These are phyloP conservation scores for Acleris holmiana DNA, from an alignment of 2,888 invertebrate genomes.

Conservation along the genomic window DNA sequence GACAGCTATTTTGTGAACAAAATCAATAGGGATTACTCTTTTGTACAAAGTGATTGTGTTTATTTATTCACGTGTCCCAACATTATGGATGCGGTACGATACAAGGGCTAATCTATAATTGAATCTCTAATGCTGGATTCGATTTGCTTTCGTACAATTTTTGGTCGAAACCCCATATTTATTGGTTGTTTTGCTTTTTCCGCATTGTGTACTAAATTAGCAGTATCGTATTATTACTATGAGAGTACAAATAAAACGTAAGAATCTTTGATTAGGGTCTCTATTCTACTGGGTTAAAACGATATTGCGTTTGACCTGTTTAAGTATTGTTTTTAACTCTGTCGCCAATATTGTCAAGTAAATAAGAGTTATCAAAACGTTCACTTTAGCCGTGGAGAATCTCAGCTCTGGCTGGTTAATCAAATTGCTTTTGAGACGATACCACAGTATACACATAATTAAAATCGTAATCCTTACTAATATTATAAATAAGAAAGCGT, in stretches of 20 bases:
- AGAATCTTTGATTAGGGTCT: neutral
- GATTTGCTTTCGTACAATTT: slow-evolving; percentile 74
- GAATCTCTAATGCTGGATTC: slow-evolving; percentile 70
- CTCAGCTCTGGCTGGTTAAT: too few relatives aligned
- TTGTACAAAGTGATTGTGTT: slow-evolving; percentile 81
- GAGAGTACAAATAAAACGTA: neutral
- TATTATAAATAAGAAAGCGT: too few relatives aligned
- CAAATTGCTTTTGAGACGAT: too few relatives aligned
- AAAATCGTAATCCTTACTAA: too few relatives aligned
- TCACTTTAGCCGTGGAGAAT: too few relatives aligned
- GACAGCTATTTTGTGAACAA: slow-evolving; percentile 64
- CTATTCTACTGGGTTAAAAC: too few relatives aligned
- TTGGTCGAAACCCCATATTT: slow-evolving; percentile 56
- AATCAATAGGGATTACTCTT: slow-evolving; percentile 78
- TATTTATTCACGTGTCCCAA: slow-evolving; percentile 82
- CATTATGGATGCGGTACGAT: slow-evolving; percentile 76
- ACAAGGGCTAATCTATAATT: slow-evolving; percentile 82
- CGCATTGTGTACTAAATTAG: slow-evolving; percentile 36
- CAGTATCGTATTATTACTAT: slow-evolving; percentile 11
- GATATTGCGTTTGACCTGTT: too few relatives aligned
- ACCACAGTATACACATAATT: too few relatives aligned
- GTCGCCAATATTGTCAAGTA: too few relatives aligned
- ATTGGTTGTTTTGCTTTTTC: slow-evolving; percentile 44
- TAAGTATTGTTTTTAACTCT: too few relatives aligned
- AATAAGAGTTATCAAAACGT: too few relatives aligned